Base-by-base conservation (phyloP, 2,888 invertebrate genomes). In the Teleogryllus oceanicus region DNA sequence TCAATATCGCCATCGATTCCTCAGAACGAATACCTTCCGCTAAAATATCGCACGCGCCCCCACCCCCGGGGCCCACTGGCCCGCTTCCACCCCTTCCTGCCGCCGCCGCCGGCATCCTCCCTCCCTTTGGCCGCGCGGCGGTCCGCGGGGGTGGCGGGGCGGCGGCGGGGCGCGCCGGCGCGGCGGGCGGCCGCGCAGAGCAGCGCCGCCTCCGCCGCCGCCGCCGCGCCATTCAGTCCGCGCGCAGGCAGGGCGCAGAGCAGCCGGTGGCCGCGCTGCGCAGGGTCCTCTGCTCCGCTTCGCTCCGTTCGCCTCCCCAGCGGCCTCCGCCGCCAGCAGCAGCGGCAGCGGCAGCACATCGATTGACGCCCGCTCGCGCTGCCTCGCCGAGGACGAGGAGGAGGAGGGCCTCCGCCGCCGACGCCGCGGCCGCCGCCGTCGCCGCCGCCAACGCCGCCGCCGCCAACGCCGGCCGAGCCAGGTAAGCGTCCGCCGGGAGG, bases 161-260 rank as follows among this genome's bases (percentile, higher is more conserved):
- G 76, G 76, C 50, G 51, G 50, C 75, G n/a, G 16, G 16, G 77
- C 2, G 76, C 24, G 37, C 16, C 50, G 62, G 77, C 24, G 77
- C 20, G n/a, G 74, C 50, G 77, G 76, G 16, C 49, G 18, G 77
- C 50, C 20, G 79, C 78, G 20, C 50, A 49, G 78, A 78, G 51
- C 50, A n/a, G 21, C 78, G 13, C 78, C 50, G 62, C 62, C 62
- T 13, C 12, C 62, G 62, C n/a, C 62, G 62, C 62, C 62, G 13
- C 62, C 62, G 62, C 62, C 62, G 62, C n/a, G 62, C 62, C 62
- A 62, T 62, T 62, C 62, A 62, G 62, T 62, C 16, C 62, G 62
- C 62, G 62, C 62, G 62, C 62, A n/a, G 62, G 12, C 13, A 62
- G 8, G 37, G 62, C 62, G 62, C 62, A 18, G 62, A 62, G 13